Conservation (phyloP, 2,888 invertebrate genomes). For the Lucinisca nassula region DNA sequence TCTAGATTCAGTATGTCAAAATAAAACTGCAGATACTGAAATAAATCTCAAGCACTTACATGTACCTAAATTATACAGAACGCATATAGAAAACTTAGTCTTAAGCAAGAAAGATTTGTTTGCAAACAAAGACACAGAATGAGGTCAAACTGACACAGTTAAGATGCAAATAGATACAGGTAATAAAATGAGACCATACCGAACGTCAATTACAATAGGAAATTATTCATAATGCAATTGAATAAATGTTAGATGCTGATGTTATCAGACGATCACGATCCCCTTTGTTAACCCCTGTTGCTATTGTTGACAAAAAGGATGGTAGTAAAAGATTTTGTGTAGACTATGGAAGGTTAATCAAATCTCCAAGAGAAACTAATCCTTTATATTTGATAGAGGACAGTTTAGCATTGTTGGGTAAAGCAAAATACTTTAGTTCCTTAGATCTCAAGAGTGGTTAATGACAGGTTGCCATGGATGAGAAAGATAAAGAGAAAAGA, state of each 20-base stretch:
- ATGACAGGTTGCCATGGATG: too few species aligned
- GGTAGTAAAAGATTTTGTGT: too few species aligned
- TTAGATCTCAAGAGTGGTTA: too few species aligned
- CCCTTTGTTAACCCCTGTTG: neutral
- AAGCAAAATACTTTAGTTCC: too few species aligned
- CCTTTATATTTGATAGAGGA: neutral
- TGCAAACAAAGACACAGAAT: neutral
- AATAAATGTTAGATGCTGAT: too few species aligned
- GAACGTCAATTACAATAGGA: neutral
- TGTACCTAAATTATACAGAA: neutral
- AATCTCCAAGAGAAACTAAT: neutral
- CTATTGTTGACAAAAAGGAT: too few species aligned
- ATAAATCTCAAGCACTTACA: neutral
- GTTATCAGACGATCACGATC: neutral
- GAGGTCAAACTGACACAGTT: neutral
- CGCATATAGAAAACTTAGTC: neutral
- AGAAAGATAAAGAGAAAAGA: too few species aligned
- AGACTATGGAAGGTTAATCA: neutral
- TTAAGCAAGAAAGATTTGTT: too few species aligned
- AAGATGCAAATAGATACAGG: too few species aligned
- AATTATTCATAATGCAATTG: neutral
- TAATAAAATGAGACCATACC: neutral
- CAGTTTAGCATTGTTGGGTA: too few species aligned
- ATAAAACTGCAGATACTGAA: too few species aligned
- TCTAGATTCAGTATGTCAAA: too few species aligned